Evolutionary conservation across 2,888 invertebrate genomes (phyloP).

Genomic region (Endotricha flammealis): DNA sequence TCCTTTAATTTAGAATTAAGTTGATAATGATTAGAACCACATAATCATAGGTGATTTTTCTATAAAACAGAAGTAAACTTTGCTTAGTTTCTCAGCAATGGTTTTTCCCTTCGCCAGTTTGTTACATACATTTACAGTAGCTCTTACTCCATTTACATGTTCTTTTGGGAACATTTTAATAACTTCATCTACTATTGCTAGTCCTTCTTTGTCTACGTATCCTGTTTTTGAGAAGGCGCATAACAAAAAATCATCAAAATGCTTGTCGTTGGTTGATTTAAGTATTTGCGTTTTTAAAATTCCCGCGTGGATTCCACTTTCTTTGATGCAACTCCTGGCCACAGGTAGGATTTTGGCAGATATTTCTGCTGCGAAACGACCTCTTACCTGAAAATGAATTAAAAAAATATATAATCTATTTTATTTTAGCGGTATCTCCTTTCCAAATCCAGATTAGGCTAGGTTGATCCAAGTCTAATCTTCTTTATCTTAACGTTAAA

Average conservation of each 20-base stretch:
- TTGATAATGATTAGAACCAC: background rate
- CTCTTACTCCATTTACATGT: background rate
- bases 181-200: background rate
- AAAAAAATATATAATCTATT: too few relatives aligned
- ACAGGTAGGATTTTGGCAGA: background rate
- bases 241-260: background rate
- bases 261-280: background rate
- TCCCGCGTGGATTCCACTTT: background rate
- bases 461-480: too few relatives aligned
- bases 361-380: too few relatives aligned
- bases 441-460: too few relatives aligned
- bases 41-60: background rate
- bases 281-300: background rate
- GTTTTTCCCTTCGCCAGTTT: background rate
- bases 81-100: background rate
- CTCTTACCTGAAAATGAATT: too few relatives aligned
- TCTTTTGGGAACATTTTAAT: background rate
- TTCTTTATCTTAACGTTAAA: too few relatives aligned
- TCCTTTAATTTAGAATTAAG: too few relatives aligned
- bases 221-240: background rate
- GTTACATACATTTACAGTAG: background rate
- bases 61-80: background rate
- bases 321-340: background rate
- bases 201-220: background rate
- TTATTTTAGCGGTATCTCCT: too few relatives aligned